A percentile compares a stretch with the other conserved stretches of the same genome.
Conservation (phyloP, 92 coral and sea anemone genomes). For the Anthopleura xanthogrammica region DNA sequence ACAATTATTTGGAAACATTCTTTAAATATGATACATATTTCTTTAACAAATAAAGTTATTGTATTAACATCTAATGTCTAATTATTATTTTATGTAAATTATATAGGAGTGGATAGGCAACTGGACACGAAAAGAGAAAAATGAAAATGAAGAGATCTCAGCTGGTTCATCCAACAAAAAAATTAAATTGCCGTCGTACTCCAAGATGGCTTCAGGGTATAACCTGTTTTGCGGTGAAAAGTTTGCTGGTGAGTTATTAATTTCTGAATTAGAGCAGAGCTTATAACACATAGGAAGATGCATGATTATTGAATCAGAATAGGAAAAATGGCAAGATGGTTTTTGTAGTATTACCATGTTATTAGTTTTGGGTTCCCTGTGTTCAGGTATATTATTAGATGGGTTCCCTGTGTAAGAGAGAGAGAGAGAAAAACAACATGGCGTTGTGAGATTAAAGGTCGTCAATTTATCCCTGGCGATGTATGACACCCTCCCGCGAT, state of each 20-base stretch:
- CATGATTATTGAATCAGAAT: not conserved
- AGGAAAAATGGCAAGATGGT: not conserved
- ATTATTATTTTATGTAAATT: not conserved
- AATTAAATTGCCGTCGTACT: not conserved
- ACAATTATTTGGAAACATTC: too few relatives aligned
- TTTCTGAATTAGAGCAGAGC: not conserved
- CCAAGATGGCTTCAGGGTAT: not conserved
- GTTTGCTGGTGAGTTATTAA: not conserved
- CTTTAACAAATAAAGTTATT: too few relatives aligned
- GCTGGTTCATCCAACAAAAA: not conserved
- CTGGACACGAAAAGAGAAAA: not conserved
- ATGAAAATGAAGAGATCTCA: not conserved
- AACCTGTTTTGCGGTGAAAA: not conserved
- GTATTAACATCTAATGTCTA: not conserved
- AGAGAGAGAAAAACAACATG: too few relatives aligned
- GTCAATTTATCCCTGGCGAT: too few relatives aligned
- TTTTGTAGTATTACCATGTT: too few relatives aligned
- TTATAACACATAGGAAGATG: not conserved
- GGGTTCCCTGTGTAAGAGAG: too few relatives aligned
- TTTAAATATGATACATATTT: too few relatives aligned
- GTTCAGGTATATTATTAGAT: too few relatives aligned
- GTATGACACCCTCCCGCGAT: too few relatives aligned
- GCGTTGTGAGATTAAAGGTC: too few relatives aligned
- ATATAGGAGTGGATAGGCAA: constrained; percentile 6
- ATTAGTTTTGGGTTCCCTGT: too few relatives aligned